Evolutionary conservation across 2,797 vertebrate genomes (phyloP).

Genomic region (Halcyon leucocephala): DNA sequence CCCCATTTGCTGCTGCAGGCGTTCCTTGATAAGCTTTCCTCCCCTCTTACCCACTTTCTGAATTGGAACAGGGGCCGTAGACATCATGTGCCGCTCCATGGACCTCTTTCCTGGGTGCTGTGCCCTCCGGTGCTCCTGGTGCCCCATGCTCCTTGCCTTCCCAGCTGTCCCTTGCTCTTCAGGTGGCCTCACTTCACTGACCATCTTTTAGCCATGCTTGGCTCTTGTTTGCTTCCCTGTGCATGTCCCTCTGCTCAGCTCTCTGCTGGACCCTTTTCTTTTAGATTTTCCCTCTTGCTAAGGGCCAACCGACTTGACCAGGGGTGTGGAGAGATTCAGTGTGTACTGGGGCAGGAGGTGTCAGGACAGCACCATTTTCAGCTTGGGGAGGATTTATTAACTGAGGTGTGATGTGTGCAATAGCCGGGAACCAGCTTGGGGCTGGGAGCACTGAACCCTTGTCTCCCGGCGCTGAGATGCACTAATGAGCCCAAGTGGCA

Average conservation of each 20-base stretch:
- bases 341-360: not conserved
- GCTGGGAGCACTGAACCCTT: not conserved
- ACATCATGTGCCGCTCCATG: fast-evolving
- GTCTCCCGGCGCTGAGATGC: not conserved
- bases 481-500: not conserved
- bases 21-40: not conserved
- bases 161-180: not conserved
- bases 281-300: not conserved
- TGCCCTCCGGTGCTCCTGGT: not conserved
- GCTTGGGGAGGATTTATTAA: not conserved
- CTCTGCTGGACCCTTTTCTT: not conserved
- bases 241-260: fast-evolving
- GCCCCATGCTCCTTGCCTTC: not conserved
- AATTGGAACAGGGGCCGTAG: not conserved
- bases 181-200: too few species aligned
- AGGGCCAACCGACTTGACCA: not conserved
- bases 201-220: fast-evolving
- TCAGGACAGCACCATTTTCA: fast-evolving
- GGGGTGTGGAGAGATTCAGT: not conserved
- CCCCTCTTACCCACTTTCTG: not conserved
- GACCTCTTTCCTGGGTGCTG: not conserved
- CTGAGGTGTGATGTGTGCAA: fast-evolving
- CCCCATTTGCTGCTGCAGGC: not conserved
- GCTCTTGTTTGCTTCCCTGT: not conserved
- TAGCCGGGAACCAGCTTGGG: not conserved